Percentiles rank a stretch among this genome's conserved stretches.
These are phyloP conservation scores for Oryzias javanicus DNA, from an alignment of 2,113 vertebrate genomes.

Conservation along the genomic window DNA sequence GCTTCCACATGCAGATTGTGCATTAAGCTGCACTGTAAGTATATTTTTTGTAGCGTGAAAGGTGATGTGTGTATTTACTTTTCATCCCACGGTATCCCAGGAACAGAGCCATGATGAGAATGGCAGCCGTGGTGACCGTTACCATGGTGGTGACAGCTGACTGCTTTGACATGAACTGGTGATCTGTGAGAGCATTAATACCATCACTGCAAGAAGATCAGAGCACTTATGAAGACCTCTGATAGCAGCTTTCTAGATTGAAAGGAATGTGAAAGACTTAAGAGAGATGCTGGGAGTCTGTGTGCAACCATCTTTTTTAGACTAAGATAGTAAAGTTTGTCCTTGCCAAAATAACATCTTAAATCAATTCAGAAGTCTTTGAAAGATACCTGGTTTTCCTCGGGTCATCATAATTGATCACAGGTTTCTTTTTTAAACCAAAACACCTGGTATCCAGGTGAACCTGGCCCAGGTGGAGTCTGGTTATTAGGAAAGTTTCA, in stretches of 20 bases:
- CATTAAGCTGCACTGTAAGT: neutral
- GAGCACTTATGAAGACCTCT: neutral
- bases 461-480: too few relatives aligned
- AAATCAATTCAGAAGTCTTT: too few relatives aligned
- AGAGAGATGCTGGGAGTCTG: too few relatives aligned
- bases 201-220: neutral
- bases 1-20: neutral
- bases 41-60: neutral
- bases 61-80: conserved; percentile 74
- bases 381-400: too few relatives aligned
- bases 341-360: too few relatives aligned
- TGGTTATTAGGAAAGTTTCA: too few relatives aligned
- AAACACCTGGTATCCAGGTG: too few relatives aligned
- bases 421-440: too few relatives aligned
- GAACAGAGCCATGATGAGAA: conserved; percentile 85
- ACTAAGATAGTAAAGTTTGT: too few relatives aligned
- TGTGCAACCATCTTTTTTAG: too few relatives aligned
- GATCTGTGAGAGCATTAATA: conserved; percentile 38
- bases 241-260: neutral
- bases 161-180: conserved; percentile 79
- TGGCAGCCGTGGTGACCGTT: conserved; percentile 84
- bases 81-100: conserved; percentile 89
- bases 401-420: too few relatives aligned
- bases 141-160: conserved; percentile 84
- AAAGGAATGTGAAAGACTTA: too few relatives aligned